Base-by-base conservation (phyloP, 2,888 invertebrate genomes). In the Apocheima hispidaria region DNA sequence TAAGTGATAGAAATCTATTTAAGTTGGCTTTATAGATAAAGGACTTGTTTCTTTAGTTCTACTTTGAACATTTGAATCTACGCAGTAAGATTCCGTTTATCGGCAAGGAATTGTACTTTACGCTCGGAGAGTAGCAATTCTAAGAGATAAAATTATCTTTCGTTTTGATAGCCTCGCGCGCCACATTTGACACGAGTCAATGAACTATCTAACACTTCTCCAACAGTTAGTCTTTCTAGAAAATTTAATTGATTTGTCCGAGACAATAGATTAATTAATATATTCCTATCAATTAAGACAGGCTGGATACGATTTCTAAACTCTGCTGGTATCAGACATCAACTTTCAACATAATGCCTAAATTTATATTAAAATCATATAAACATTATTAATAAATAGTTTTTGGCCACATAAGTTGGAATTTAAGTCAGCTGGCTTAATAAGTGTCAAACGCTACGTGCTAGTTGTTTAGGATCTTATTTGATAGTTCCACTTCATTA, bases 51-150 rank as follows among this genome's bases (percentile, higher is more conserved):
- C n/a, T 18, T 51, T 48, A 41, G 26, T 20, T 50, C 30, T 28
- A 30, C 20, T 43, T 23, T 30, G 18, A 26, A 38, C 10, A 21
- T 50, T 38, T 30, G 35, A 50, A 55, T 61, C 7, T 56, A 46
- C 55, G 46, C 52, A 56, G 41, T 60, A 35, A 48, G 41, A 62
- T 49, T 53, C 20, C 14, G 48, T 48, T 56, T 48, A 60, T 65
- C 57, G 65, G 30, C 48, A 51, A 63, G 62, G 66, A 70, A 68
- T 61, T 54, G 48, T 60, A 59, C 54, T 68, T 60, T 61, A 52
- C 44, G 52, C 62, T 61, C 60, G 63, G 61, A 64, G 66, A 70
- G 68, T 66, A 44, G 46, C 64, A 65, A 62, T 65, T 61, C 54
- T 58, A 60, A n/a, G 20, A 35, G 56, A 57, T 53, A 62, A 65